These are phyloP conservation scores for Plestiodon gilberti DNA, from an alignment of 2,113 vertebrate species.

Conservation along the genomic window DNA sequence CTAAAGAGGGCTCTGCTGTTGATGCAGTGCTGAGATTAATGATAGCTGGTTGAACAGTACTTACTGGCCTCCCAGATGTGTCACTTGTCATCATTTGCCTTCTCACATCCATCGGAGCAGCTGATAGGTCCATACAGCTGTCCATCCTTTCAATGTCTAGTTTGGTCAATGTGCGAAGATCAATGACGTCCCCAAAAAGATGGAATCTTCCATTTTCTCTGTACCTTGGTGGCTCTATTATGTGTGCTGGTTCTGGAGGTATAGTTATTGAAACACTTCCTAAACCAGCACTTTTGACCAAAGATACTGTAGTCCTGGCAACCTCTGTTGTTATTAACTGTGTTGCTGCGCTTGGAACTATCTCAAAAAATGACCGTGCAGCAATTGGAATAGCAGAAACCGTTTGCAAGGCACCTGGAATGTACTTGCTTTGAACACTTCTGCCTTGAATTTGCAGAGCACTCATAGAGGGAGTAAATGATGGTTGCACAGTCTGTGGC, in stretches of 20 bases:
- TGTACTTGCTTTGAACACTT: conserved; percentile 77
- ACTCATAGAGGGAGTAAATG: conserved; percentile 82
- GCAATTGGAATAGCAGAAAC: conserved; percentile 79
- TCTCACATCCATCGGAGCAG: conserved; percentile 78
- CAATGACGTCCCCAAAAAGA: conserved; percentile 87
- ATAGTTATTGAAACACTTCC: conserved; percentile 71
- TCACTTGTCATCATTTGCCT: conserved; percentile 79
- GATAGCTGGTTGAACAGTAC: conserved; percentile 90
- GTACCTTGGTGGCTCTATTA: conserved; percentile 72
- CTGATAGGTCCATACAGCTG: conserved; percentile 83
- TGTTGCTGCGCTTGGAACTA: conserved; percentile 75
- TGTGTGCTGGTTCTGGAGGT: conserved; percentile 76
- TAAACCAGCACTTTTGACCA: conserved; percentile 76
- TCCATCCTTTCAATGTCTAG: conserved; percentile 81
- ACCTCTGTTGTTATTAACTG: conserved; percentile 83
- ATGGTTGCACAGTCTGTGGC: conserved; percentile 73
- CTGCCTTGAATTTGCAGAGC: conserved; percentile 81
- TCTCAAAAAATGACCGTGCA: conserved; percentile 73
- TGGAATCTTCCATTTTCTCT: conserved; percentile 85
- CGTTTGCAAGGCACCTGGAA: conserved; percentile 81
- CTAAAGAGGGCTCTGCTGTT: conserved; percentile 76
- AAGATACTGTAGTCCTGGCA: conserved; percentile 81
- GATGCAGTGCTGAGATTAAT: conserved; percentile 89
- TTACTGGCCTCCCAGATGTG: conserved; percentile 80
- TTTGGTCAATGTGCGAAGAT: conserved; percentile 89